Percentiles rank a stretch among this genome's conserved stretches.
Conservation (phyloP, 2,797 vertebrate genomes). For the Salmo trutta region DNA sequence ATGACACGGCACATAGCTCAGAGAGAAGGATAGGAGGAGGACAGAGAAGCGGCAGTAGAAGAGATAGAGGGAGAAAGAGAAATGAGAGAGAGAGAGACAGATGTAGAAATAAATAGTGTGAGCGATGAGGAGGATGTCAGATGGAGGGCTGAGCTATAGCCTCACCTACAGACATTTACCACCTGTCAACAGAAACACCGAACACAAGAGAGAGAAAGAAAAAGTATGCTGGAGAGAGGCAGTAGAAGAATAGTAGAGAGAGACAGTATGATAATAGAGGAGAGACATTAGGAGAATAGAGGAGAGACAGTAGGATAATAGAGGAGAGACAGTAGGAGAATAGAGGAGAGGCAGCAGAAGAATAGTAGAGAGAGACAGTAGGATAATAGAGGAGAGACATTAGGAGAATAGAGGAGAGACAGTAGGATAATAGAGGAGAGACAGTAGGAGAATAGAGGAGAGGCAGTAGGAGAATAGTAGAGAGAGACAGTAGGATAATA, state of each 20-base stretch:
- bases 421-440: no score
- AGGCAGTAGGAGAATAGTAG: no score
- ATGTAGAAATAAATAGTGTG: neutral
- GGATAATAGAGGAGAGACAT: no score
- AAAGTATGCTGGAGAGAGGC: slow-evolving; percentile 38
- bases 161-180: slow-evolving; percentile 81
- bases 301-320: no score
- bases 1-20: slow-evolving; percentile 79
- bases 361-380: no score
- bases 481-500: no score
- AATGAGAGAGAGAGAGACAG: neutral
- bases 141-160: slow-evolving; percentile 68
- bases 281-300: no score
- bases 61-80: slow-evolving; percentile 22
- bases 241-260: slow-evolving; percentile 18
- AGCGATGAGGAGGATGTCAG: neutral
- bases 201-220: slow-evolving; percentile 41
- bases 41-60: slow-evolving; percentile 20
- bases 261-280: no score
- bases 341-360: no score
- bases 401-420: no score
- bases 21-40: slow-evolving; percentile 75
- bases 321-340: no score
- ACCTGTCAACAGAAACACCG: slow-evolving; percentile 37
- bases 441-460: no score